Base-by-base conservation (phyloP, 2,888 invertebrate genomes). In the Athetis lepigone region DNA sequence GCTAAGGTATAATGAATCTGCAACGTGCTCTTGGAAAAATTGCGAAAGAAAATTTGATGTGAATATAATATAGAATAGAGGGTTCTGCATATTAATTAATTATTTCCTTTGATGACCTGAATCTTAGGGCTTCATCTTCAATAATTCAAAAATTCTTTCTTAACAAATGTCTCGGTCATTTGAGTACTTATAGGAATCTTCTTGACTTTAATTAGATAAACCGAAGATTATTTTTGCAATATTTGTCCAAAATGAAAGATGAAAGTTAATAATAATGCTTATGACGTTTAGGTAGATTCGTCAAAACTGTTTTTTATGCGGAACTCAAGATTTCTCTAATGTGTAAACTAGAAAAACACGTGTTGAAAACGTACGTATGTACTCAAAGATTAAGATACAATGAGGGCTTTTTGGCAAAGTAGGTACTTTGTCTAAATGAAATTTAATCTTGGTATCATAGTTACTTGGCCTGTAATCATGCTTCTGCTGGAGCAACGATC, bases 21-120 rank as follows among this genome's bases (percentile, higher is more conserved):
- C 27, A 27, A 29, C 40, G 16, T 49, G 40, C 40, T 37, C 57
- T 39, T 47, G 75, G 52, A 75, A 75, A 68, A 58, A 43, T 19
- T 42, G 36, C 18, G 29, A 43, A 50, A 19, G 45, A 4, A 21
- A 57, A 47, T 37, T 13, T 51, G 29, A 40, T 23, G n/a, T 11
- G 50, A 51, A n/a, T 25, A 5, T 4, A 40, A 11, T 23, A 39
- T 36, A 40, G 9, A 19, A 27, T 27, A 1, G 2, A 9, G n/a
- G 33, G 43, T 66, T 50, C 61, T n/a, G n/a, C 18, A 29, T 6
- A 37, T 27, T 8, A 13, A 13, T 33, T 4, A 13, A 33, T 13
- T 4, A 33, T 33, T 33, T 33, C n/a, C n/a, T 33, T 33, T 33
- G 33, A 33, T 33, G 11, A 13, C 13, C 0, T n/a, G n/a, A n/a